Evolutionary conservation across 1,140 invertebrate species (phyloP).

Genomic region (Pteromalus puparum): DNA sequence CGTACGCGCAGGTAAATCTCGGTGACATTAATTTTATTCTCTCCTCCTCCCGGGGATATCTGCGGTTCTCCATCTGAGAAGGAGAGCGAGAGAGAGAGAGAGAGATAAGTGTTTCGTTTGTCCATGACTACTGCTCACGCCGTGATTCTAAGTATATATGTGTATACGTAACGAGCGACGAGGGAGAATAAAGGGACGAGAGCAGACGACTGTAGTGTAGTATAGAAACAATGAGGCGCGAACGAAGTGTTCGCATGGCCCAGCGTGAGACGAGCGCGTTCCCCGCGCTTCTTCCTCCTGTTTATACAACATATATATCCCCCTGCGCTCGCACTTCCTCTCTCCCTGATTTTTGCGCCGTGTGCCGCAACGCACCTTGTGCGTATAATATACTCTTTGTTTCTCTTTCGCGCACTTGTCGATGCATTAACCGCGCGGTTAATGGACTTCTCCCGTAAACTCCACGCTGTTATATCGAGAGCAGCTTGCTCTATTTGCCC

Average conservation of each 20-base stretch:
- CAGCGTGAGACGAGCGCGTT: slow-evolving; percentile 14
- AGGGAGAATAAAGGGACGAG: neutral
- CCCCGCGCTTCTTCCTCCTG: neutral
- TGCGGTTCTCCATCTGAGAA: neutral
- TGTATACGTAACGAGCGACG: neutral
- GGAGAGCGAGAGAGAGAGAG: neutral
- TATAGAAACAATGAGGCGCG: slow-evolving; percentile 23
- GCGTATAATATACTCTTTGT: neutral
- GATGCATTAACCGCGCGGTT: neutral
- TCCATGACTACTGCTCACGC: neutral
- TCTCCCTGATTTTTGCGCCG: neutral
- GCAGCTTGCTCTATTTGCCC: neutral
- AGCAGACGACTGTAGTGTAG: neutral
- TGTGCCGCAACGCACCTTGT: no score
- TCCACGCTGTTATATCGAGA: no score
- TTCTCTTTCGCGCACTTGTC: neutral
- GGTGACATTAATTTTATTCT: neutral
- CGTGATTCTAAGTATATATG: neutral
- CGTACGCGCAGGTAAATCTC: neutral
- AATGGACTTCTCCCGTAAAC: neutral
- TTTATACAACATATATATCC: slow-evolving; percentile 3
- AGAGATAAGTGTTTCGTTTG: slow-evolving; percentile 20
- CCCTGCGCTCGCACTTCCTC: neutral
- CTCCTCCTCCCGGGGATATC: neutral
- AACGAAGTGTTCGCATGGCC: slow-evolving; percentile 20